These are phyloP conservation scores for Brassicogethes aeneus DNA, from an alignment of 2,888 invertebrate genomes.

Conservation along the genomic window DNA sequence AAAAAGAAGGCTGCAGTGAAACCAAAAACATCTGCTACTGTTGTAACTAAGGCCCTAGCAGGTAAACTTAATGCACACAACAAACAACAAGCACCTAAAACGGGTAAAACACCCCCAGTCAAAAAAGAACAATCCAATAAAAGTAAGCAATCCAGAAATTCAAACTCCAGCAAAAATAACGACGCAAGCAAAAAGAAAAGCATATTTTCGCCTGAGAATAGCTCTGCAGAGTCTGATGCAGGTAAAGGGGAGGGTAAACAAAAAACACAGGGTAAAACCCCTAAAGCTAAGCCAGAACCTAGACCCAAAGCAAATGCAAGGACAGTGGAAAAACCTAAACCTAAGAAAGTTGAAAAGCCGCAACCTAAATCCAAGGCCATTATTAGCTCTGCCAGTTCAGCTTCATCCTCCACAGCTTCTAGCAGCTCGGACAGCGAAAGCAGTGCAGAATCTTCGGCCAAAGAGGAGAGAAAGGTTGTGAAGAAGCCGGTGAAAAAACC, in stretches of 20 bases:
- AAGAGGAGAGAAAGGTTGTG: constrained; percentile 19
- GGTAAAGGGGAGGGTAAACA: constrained; percentile 29
- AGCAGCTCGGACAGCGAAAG: constrained; percentile 33
- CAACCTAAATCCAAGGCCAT: constrained; percentile 58
- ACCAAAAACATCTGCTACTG: constrained; percentile 53
- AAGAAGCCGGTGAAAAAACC: constrained; percentile 34
- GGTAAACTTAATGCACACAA: constrained; percentile 17
- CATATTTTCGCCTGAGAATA: constrained; percentile 75
- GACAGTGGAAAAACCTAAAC: constrained; percentile 31
- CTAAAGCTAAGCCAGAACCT: constrained; percentile 37
- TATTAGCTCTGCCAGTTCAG: constrained; percentile 43
- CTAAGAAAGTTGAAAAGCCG: constrained; percentile 29
- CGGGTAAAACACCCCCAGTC: constrained; percentile 12
- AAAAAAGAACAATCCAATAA: constrained; percentile 14
- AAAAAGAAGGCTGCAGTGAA: constrained; percentile 46
- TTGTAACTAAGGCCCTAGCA: constrained; percentile 20
- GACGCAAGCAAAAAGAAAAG: constrained; percentile 57
- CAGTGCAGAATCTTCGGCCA: constrained; percentile 29
- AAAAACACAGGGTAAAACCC: constrained; percentile 36
- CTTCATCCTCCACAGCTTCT: constrained; percentile 28
- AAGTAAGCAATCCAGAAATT: constrained; percentile 8
- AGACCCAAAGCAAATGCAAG: constrained; percentile 37
- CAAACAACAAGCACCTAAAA: constrained; percentile 11
- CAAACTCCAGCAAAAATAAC: constrained; percentile 12
- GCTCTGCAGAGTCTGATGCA: constrained; percentile 57